Evolutionary conservation across 2,797 vertebrate genomes (phyloP).

Genomic region (Psittacula echo): DNA sequence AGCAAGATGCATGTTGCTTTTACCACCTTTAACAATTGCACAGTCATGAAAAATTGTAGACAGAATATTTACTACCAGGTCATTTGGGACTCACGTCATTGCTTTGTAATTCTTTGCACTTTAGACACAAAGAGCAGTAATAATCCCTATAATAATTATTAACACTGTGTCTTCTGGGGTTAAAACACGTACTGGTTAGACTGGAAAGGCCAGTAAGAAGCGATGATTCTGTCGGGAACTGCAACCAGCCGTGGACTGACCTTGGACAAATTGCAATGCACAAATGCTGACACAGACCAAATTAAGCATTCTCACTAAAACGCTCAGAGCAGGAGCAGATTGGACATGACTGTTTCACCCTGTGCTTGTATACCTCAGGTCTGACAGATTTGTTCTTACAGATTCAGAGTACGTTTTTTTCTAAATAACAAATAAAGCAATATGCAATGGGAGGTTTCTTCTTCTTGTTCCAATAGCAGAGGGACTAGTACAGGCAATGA

Average conservation of each 20-base stretch:
- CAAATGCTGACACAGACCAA: background rate
- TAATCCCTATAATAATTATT: background rate
- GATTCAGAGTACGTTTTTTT: background rate
- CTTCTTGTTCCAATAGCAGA: background rate
- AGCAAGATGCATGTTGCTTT: background rate
- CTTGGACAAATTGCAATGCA: background rate
- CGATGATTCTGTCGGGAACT: background rate
- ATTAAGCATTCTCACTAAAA: background rate
- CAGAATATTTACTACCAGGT: background rate
- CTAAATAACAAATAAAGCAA: background rate
- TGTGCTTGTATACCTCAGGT: background rate
- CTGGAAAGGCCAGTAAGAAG: background rate
- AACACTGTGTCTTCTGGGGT: background rate
- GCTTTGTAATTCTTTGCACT: background rate
- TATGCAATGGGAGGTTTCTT: background rate
- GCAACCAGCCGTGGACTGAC: background rate
- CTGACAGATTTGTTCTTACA: background rate
- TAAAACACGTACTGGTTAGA: background rate
- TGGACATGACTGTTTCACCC: background rate
- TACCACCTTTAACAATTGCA: background rate
- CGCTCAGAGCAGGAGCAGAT: background rate
- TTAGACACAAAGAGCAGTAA: background rate
- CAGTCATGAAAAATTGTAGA: background rate
- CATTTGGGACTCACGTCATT: background rate
- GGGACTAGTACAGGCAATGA: constrained; percentile 4